phyloP scores from a whole-genome alignment of 2,113 vertebrate species.

The Gobius niger region DNA sequence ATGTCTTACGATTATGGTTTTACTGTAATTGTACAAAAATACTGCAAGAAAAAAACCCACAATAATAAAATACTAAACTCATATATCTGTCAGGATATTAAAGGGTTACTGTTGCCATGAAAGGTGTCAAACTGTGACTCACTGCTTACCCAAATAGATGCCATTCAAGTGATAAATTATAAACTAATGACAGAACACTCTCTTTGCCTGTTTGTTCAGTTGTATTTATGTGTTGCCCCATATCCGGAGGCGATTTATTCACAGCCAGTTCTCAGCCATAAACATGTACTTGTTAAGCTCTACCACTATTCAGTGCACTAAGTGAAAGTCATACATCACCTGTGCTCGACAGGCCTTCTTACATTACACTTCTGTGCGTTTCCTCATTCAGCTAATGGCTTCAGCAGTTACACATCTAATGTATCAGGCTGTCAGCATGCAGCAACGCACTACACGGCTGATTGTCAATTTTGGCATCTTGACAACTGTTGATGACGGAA shows the following conservation, averaged over 20 bases:
- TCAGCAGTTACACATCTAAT: constrained; percentile 32
- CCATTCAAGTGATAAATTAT: not conserved
- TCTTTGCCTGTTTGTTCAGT: not conserved
- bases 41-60: too few species aligned
- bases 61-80: too few species aligned
- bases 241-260: constrained; percentile 38
- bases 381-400: constrained; percentile 56
- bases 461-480: constrained; percentile 43
- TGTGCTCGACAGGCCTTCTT: constrained; percentile 45
- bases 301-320: constrained; percentile 22
- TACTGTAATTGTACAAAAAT: too few species aligned
- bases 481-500: too few species aligned
- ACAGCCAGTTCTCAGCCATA: constrained; percentile 22
- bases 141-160: not conserved
- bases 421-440: constrained; percentile 54
- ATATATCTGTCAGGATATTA: too few species aligned
- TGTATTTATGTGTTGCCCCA: not conserved
- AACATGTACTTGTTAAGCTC: constrained; percentile 27
- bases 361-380: constrained; percentile 31
- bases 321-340: constrained; percentile 50
- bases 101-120: too few species aligned
- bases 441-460: constrained; percentile 42
- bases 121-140: not conserved
- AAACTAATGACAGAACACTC: constrained; percentile 1
- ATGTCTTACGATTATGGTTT: too few species aligned